These are phyloP conservation scores for Chiloscyllium plagiosum DNA, from an alignment of 2,113 vertebrate genomes.

Conservation along the genomic window DNA sequence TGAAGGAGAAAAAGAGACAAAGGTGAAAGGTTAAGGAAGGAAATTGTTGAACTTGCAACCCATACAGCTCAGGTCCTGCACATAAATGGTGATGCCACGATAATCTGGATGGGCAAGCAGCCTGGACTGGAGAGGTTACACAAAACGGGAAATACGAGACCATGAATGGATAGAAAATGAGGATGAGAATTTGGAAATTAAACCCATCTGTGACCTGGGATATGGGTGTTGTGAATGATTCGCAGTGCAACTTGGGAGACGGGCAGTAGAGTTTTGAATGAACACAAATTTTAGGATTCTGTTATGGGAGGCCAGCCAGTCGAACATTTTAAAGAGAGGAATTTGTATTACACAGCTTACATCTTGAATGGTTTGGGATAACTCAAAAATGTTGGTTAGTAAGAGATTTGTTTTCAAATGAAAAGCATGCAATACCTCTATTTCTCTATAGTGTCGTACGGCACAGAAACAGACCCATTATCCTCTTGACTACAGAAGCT, in stretches of 20 bases:
- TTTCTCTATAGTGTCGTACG: no score
- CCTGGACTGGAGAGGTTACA: not conserved
- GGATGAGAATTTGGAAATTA: not conserved
- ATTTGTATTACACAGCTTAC: no score
- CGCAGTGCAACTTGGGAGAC: not conserved
- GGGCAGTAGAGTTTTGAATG: not conserved
- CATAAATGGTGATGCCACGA: not conserved
- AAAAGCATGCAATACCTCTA: no score
- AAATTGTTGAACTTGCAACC: not conserved
- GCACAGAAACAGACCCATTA: no score
- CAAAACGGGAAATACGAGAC: not conserved
- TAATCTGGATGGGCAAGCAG: not conserved
- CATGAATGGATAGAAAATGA: not conserved
- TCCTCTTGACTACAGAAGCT: no score
- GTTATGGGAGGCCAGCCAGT: not conserved
- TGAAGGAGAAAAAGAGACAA: not conserved
- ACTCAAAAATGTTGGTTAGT: no score
- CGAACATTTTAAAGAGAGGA: not conserved
- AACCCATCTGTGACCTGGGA: not conserved
- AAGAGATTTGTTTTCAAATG: no score
- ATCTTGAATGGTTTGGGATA: no score
- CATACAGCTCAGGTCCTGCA: not conserved
- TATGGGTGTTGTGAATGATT: not conserved
- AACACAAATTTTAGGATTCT: not conserved
- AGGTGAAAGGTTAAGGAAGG: not conserved